Conservation (phyloP, 2,888 invertebrate species). For the Apamea anceps region DNA sequence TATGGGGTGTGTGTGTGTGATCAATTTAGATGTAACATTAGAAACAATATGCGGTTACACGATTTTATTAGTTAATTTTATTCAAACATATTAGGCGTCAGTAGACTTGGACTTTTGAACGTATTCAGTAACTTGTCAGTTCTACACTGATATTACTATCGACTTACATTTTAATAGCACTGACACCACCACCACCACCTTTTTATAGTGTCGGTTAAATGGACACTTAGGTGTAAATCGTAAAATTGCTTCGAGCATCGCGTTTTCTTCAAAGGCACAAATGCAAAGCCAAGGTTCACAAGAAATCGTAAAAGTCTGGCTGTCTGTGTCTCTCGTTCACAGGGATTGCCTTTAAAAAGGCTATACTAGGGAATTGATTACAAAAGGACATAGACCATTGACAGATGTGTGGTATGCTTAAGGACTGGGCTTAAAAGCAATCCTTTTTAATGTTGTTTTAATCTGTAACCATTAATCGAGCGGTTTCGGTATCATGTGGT, state of each 20-base stretch:
- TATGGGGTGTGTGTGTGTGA: background rate
- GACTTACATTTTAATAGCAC: background rate
- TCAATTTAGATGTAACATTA: constrained; percentile 34
- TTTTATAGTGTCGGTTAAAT: constrained; percentile 67
- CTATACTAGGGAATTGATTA: constrained; percentile 40
- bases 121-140: background rate
- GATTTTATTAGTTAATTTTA: background rate
- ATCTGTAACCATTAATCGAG: constrained; percentile 64
- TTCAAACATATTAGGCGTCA: background rate
- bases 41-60: background rate
- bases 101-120: background rate
- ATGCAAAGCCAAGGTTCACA: constrained; percentile 61
- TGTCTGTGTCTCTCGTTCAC: constrained; percentile 51
- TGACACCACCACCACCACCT: constrained; percentile 15
- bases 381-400: constrained; percentile 41
- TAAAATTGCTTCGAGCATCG: constrained; percentile 62
- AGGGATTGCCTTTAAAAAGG: constrained; percentile 41
- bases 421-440: constrained; percentile 37
- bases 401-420: constrained; percentile 41
- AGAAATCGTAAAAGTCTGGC: constrained; percentile 69
- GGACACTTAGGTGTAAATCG: constrained; percentile 68
- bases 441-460: constrained; percentile 55
- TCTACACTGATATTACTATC: background rate
- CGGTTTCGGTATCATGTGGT: constrained; percentile 64
- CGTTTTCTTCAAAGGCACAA: constrained; percentile 65